Conservation (phyloP, 2,113 vertebrate species). For the Vulpes vulpes region DNA sequence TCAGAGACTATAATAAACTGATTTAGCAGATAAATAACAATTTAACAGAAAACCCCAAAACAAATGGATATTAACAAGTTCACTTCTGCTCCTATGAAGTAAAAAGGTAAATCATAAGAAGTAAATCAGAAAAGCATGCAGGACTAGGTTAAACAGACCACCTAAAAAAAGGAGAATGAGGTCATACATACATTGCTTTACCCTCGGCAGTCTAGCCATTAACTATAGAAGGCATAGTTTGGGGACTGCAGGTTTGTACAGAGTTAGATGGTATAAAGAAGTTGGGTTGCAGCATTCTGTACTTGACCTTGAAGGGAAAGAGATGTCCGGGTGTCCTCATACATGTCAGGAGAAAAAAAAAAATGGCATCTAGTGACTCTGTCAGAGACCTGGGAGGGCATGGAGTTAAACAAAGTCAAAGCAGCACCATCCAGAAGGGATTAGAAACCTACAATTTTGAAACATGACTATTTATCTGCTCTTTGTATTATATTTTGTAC, state of each 20-base stretch:
- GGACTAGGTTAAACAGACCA: background rate
- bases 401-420: background rate
- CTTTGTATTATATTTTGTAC: background rate
- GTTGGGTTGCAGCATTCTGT: background rate
- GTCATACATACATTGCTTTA: background rate
- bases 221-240: background rate
- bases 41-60: background rate
- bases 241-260: background rate
- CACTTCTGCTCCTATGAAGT: background rate
- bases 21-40: background rate
- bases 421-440: background rate
- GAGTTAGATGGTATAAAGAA: background rate
- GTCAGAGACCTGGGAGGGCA: background rate
- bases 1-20: background rate
- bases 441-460: background rate
- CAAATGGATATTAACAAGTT: background rate
- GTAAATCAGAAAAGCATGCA: background rate
- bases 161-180: background rate
- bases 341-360: background rate
- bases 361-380: background rate
- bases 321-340: background rate
- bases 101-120: background rate
- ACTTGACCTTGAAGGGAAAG: background rate
- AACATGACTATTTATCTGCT: background rate
- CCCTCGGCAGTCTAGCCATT: background rate